A percentile compares a stretch with the other conserved stretches of the same genome.
phyloP scores from a whole-genome alignment of 2,113 vertebrate genomes.

The Aspiorhynchus laticeps region DNA sequence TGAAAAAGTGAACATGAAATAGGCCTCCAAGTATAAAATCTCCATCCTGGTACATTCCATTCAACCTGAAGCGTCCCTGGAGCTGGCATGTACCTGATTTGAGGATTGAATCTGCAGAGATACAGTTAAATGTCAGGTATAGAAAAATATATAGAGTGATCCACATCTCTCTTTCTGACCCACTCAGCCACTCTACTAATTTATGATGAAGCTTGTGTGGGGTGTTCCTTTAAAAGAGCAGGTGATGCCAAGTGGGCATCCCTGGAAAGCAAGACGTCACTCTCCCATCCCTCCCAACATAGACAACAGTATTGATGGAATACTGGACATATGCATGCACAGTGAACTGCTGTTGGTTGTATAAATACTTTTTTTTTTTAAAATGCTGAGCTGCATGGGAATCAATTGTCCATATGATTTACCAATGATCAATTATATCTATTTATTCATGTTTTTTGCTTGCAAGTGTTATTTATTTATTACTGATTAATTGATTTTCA shows the following conservation, averaged over 20 bases:
- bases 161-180: not conserved
- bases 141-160: not conserved
- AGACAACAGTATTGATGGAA: too few species aligned
- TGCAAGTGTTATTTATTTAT: too few species aligned
- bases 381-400: too few species aligned
- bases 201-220: not conserved
- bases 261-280: not conserved
- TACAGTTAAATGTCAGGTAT: not conserved
- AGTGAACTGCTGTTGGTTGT: too few species aligned
- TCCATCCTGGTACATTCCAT: not conserved
- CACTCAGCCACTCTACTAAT: not conserved
- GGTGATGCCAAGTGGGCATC: not conserved
- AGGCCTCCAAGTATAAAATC: not conserved
- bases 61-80: not conserved
- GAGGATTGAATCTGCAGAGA: not conserved
- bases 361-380: too few species aligned
- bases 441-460: too few species aligned
- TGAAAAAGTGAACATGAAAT: not conserved
- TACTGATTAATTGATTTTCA: too few species aligned
- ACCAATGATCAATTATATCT: too few species aligned
- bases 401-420: too few species aligned
- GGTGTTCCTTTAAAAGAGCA: not conserved
- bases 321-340: too few species aligned
- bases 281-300: too few species aligned
- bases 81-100: not conserved